These are phyloP conservation scores for Homalodisca vitripennis DNA, from an alignment of 1,140 invertebrate genomes.

Conservation along the genomic window DNA sequence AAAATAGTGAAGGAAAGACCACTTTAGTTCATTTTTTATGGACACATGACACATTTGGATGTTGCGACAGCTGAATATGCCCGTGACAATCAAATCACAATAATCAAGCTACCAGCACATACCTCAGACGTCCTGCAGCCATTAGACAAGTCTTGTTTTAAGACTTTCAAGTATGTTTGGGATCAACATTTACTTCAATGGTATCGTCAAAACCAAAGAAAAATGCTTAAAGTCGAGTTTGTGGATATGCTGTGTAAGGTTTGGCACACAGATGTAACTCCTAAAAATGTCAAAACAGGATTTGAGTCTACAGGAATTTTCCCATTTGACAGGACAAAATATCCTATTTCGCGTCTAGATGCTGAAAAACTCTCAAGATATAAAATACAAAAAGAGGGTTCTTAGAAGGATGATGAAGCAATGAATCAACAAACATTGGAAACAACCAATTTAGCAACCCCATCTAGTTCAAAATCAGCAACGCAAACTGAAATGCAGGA, in stretches of 20 bases:
- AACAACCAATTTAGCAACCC: too few species aligned
- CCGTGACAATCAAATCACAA: constrained; percentile 13
- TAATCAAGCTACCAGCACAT: constrained; percentile 30
- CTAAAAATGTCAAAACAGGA: not conserved
- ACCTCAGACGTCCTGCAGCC: too few species aligned
- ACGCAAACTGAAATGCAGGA: too few species aligned
- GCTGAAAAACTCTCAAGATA: not conserved
- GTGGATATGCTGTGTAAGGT: not conserved
- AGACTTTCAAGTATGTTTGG: constrained; percentile 23
- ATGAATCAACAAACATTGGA: too few species aligned
- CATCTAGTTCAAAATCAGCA: too few species aligned
- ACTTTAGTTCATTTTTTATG: constrained; percentile 30
- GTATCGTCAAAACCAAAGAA: not conserved
- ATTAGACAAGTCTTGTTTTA: constrained; percentile 29
- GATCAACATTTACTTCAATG: not conserved
- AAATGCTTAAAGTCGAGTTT: not conserved
- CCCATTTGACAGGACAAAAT: too few species aligned
- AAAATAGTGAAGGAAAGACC: constrained; percentile 26
- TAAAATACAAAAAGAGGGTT: not conserved
- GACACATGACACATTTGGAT: constrained; percentile 29
- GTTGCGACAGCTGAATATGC: constrained; percentile 19
- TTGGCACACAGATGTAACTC: not conserved
- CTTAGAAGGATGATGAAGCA: too few species aligned
- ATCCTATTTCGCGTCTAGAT: not conserved
- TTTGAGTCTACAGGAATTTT: not conserved